Evolutionary conservation across 2,888 invertebrate genomes (phyloP).

Genomic region (Antheraea yamamai): DNA sequence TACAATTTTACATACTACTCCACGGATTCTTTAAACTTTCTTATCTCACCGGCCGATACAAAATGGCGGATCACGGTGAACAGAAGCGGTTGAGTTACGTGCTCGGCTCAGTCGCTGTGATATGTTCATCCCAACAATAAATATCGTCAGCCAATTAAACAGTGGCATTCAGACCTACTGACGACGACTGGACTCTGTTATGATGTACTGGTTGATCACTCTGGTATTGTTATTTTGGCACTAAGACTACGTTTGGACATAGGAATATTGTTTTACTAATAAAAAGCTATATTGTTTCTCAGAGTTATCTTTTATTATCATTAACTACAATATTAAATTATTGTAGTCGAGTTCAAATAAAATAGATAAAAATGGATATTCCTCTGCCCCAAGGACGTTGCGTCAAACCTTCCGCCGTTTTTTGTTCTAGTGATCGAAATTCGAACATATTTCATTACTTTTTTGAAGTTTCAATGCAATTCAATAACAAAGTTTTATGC

Average conservation of each 20-base stretch:
- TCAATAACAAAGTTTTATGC: background rate
- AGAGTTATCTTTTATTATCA: background rate
- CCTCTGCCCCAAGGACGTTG: no score
- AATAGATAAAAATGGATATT: no score
- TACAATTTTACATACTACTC: constrained; percentile 37
- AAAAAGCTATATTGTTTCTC: background rate
- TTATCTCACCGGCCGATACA: constrained; percentile 77
- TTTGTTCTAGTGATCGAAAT: no score
- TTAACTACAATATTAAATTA: no score
- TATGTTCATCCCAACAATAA: constrained; percentile 81
- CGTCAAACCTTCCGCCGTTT: no score
- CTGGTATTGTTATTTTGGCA: background rate
- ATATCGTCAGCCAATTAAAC: constrained; percentile 78
- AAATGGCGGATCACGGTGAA: constrained; percentile 77
- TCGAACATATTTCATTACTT: no score
- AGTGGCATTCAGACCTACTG: constrained; percentile 43
- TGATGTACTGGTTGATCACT: background rate
- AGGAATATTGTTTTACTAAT: background rate
- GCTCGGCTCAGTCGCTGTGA: constrained; percentile 61
- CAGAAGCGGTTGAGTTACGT: constrained; percentile 77
- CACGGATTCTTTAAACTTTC: constrained; percentile 45
- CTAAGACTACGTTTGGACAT: background rate
- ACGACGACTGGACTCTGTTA: constrained; percentile 6
- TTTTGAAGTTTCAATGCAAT: no score
- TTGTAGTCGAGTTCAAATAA: no score